Evolutionary conservation across 2,888 invertebrate genomes (phyloP), one percentile per base, ranked within the genome.

Genomic region (Diadegma fenestrale): DNA sequence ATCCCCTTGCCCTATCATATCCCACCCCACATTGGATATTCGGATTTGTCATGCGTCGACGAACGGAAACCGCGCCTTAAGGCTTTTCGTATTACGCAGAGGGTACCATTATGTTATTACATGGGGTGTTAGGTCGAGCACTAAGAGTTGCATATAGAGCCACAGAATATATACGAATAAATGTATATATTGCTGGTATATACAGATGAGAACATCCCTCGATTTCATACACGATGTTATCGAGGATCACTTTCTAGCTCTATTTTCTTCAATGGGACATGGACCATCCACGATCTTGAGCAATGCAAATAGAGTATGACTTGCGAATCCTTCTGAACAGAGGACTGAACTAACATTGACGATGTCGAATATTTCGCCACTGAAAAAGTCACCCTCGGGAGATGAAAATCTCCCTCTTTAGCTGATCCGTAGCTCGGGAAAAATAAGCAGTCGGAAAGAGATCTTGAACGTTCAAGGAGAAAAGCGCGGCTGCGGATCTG

Each of bases 71-170:
- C 90, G 89, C 90, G 90, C 66, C 80, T 66, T 90, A n/a, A 90
- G 91, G 91, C 88, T 87, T 89, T 89, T 88, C 89, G 90, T 91
- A 91, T 91, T 91, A 89, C 88, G 89, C 90, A 88, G 89, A 90
- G 90, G 90, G 89, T 88, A 88, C 90, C 90, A 91, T 91, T 92
- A 91, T 89, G 90, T 89, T 90, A 89, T 92, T 91, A 92, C 88
- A 89, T 78, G 88, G 90, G 89, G 89, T 87, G 90, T 91, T 90
- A 85, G 86, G 75, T 80, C 61, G 45, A 43, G 71, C 61, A 61
- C 79, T 71, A 68, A 45, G 79, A 45, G 45, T 22, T 66, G 26
- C 69, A 30, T 73, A 72, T 77, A 77, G 7, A 37, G n/a, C 58
- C 26, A 22, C 41, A 26, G 51, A 7, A 37, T 54, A 17, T 30